Conservation (phyloP, 2,888 invertebrate species). For the Cataglyphis livida region DNA sequence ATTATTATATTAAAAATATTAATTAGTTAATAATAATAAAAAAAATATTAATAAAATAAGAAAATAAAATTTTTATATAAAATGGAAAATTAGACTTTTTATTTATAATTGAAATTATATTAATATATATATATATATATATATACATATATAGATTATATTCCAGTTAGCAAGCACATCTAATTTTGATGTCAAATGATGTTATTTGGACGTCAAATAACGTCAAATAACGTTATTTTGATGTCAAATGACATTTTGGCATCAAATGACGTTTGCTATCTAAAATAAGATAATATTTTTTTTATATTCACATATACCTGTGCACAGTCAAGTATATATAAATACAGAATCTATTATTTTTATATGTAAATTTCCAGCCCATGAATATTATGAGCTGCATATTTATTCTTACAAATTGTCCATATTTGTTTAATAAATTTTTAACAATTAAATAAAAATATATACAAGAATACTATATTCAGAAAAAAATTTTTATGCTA, state of each 20-base stretch:
- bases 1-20: constrained; percentile 9
- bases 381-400: background rate
- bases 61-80: constrained; percentile 1
- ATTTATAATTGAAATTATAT: constrained; percentile 18
- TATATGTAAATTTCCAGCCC: background rate
- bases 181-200: too few species aligned
- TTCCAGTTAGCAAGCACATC: too few species aligned
- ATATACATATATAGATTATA: background rate
- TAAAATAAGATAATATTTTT: background rate
- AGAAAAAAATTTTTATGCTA: constrained; percentile 71
- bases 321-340: background rate
- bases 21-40: constrained; percentile 24
- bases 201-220: too few species aligned
- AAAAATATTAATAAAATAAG: constrained; percentile 19
- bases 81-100: background rate
- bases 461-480: background rate
- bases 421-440: constrained; percentile 2
- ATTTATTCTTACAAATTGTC: background rate
- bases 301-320: background rate
- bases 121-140: background rate
- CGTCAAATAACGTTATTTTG: too few species aligned
- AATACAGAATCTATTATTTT: background rate
- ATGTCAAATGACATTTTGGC: too few species aligned
- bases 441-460: background rate
- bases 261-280: too few species aligned